Evolutionary conservation across 2,113 vertebrate species (phyloP), one percentile per base, ranked within the genome.

Genomic region (Lamprologus ornatipinnis): DNA sequence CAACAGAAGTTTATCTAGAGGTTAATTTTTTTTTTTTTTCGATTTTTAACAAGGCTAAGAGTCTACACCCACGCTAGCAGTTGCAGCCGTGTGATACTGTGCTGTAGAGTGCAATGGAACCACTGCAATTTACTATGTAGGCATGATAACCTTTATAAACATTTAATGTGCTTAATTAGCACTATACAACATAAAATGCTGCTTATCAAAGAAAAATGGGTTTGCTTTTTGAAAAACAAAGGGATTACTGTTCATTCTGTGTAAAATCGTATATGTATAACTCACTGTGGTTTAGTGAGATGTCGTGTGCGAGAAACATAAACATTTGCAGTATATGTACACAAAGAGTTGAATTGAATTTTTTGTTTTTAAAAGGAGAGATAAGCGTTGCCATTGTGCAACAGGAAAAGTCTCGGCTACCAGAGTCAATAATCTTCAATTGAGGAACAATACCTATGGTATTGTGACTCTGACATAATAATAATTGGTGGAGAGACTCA

Each of bases 21-120:
- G 23, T 47, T 75, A 75, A 17, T 11, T 6, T 60, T 17, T 0
- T 13, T 1, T 26, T 1, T 6, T 17, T 31, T 60, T 15, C 2
- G 68, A 47, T 73, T 73, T 73, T 26, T 26, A 75, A 47, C 40
- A 47, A 75, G 40, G 70, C 40, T 73, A 45, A 73, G 21, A 26
- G 21, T 45, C 23, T 28, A 47, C 23, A 75, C 70, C 70, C 70
- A 75, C 14, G 6, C n/a, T 68, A 81, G 33, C 21, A 81, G 53
- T 65, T 40, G 51, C 53, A 81, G 80, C 9, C 4, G 4, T 81
- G 54, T 81, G 54, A 81, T 57, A 6, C 54, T 42, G 10, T 54
- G 37, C 21, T 81, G 40, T 40, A 28, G 51, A 51, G 53, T 57
- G 13, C 31, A 53, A 54, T 42, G n/a, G 12, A 9, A 70, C 35